Evolutionary conservation across 2,113 vertebrate species (phyloP), one percentile per base, ranked within the genome.

Genomic region (Cyprinodon variegatus): DNA sequence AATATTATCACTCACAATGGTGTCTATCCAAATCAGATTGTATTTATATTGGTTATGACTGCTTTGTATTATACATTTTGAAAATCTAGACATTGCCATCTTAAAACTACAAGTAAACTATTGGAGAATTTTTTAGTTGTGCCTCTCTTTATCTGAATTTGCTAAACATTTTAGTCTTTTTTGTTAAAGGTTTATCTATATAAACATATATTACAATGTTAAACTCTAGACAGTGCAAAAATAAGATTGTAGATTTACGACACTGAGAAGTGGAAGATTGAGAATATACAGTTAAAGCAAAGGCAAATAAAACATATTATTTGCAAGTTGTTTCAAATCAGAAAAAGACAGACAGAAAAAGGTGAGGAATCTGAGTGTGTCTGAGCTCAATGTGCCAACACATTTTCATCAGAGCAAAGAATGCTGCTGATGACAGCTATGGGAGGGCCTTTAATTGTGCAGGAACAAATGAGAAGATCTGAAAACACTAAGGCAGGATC

Each of bases 341-440:
- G 41, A 72, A 20, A 37, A 10, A 70, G 45, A 74, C 29, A 65
- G 70, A 22, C 11, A 76, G 4, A 74, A 15, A 74, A 45, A 60
- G 36, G 83, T 39, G 74, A 83, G 43, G 76, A 88, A 79, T 86
- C 63, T 85, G 79, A 81, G 75, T 66, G 81, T 78, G 39, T 59
- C 50, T 59, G 40, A 39, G 70, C 75, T 45, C 67, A 17, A 71
- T 46, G 3, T 81, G 88, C 89, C 90, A 85, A 75, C 89, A 89
- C 88, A 68, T 88, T 86, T 86, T 89, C 89, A 91, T 92, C 69
- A 83, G 46, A 15, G 64, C 61, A 66, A 6, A 22, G 13, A 66
- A 79, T 0, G 0, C 46, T 39, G 48, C 45, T 68, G 80, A 41
- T 74, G 79, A 80, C 70, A 79, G 68, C 46, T 0, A 3, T 48